Conservation (phyloP, 2,113 vertebrate species). For the Sylvietta virens region DNA sequence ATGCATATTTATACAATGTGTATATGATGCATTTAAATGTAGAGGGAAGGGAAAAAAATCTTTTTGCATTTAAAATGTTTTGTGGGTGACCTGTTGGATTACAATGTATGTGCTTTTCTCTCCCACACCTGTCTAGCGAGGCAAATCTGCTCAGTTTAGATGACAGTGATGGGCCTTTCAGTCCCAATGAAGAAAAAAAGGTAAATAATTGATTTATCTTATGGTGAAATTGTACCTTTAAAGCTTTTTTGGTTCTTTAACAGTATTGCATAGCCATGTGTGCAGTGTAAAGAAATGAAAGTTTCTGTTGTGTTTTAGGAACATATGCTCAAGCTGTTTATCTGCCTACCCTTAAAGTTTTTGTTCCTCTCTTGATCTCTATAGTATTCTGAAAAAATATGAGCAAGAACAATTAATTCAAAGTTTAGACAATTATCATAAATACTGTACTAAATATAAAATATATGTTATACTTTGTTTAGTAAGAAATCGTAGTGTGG, state of each 20-base stretch:
- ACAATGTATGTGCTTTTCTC: not conserved
- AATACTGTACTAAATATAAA: not conserved
- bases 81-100: not conserved
- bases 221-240: not conserved
- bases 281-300: not conserved
- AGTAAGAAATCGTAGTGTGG: not conserved
- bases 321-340: not conserved
- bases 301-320: not conserved
- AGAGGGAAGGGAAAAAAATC: not conserved
- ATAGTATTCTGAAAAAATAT: not conserved
- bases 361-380: not conserved
- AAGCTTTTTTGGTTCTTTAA: not conserved
- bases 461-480: not conserved
- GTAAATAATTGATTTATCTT: conserved; percentile 62
- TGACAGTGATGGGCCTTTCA: conserved; percentile 74
- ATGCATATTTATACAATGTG: not conserved
- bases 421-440: not conserved
- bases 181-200: conserved; percentile 78
- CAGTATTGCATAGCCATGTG: not conserved
- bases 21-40: not conserved
- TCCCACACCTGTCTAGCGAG: conserved; percentile 65
- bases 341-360: not conserved
- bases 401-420: not conserved
- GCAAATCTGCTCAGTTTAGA: conserved; percentile 79
- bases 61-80: not conserved